Base-by-base conservation (phyloP, 2,888 invertebrate genomes). In the Oscheius sp. region DNA sequence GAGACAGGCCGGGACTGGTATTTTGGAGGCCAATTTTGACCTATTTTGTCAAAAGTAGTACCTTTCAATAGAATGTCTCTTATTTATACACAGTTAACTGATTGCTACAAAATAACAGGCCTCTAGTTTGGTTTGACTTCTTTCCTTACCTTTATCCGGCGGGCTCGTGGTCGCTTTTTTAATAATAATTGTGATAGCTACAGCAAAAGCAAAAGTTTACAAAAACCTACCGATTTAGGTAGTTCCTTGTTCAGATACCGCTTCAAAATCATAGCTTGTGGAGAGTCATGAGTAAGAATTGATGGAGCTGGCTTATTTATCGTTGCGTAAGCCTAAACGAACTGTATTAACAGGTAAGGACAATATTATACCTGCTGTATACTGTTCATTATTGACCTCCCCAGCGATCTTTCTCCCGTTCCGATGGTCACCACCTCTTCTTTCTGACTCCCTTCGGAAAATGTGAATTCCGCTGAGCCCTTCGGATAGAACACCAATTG, bases 241-340 rank as follows among this genome's bases (percentile, higher is more conserved):
- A 73, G 59, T 55, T 76, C 76, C 48, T 62, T 76, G 32, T 57
- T 32, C 37, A 75, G n/a, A 59, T 60, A 76, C 50, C 79, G 72
- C 32, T 59, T 73, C 21, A 79, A 51, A 35, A 79, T 79, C 55
- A 76, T 57, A n/a, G 66, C 37, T 53, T 76, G 73, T 11, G 79
- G 79, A n/a, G 76, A 48, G 13, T 53, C 50, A 9, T 71, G 55
- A 4, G 33, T 72, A 10, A 72, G 50, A 1, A 75, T 33, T 13
- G 55, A 33, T 0, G 75, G 75, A 13, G 65, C 11, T 1, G 21
- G 9, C 10, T 62, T 47, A 2, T 72, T 37, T 2, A 11, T 42
- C 0, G n/a, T 58, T 48, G 51, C 47, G 5, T 53, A 73, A 32
- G 66, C 63, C 75, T 75, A 58, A 33, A 75, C n/a, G 42, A 68